A percentile compares a stretch with the other conserved stretches of the same genome.
Evolutionary conservation across 1,140 invertebrate genomes (phyloP).

Genomic region (Heterodera schachtii): DNA sequence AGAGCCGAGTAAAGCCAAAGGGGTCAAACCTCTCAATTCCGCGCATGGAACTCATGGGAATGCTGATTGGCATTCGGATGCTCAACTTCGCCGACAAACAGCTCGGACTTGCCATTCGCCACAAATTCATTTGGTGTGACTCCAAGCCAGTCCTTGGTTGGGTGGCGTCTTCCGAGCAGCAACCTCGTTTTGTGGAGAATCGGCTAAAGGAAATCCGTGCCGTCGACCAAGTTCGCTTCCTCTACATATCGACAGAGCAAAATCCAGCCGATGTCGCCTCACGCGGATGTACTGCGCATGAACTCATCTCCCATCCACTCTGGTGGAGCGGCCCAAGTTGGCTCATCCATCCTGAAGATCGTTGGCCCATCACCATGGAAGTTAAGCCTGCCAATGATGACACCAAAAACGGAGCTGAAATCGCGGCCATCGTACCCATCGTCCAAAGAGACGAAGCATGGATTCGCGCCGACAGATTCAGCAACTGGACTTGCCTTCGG

Average conservation of each 20-base stretch:
- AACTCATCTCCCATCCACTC: slow-evolving; percentile 23
- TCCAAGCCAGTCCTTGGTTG: slow-evolving; percentile 33
- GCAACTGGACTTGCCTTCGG: slow-evolving; percentile 7
- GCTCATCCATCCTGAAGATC: background rate
- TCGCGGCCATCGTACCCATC: background rate
- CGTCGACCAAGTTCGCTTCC: slow-evolving; percentile 3
- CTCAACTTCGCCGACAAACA: slow-evolving; percentile 15
- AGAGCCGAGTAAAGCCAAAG: slow-evolving; percentile 31
- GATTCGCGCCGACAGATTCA: background rate
- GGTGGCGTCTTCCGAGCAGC: slow-evolving; percentile 15
- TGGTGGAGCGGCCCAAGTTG: slow-evolving; percentile 41
- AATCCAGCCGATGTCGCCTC: slow-evolving; percentile 41
- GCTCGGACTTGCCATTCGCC: background rate
- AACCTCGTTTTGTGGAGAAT: slow-evolving; percentile 19
- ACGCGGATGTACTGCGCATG: slow-evolving; percentile 30
- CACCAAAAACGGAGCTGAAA: background rate
- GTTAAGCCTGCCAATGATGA: background rate
- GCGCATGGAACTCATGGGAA: slow-evolving; percentile 37
- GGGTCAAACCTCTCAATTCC: slow-evolving; percentile 33
- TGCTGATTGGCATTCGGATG: slow-evolving; percentile 15
- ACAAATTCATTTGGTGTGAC: slow-evolving; percentile 39
- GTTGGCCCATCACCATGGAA: slow-evolving; percentile 3
- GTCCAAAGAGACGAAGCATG: background rate
- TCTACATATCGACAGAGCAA: slow-evolving; percentile 33
- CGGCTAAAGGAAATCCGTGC: slow-evolving; percentile 28